phyloP scores from a whole-genome alignment of 2,797 vertebrate species.

The Phataginus tricuspis region DNA sequence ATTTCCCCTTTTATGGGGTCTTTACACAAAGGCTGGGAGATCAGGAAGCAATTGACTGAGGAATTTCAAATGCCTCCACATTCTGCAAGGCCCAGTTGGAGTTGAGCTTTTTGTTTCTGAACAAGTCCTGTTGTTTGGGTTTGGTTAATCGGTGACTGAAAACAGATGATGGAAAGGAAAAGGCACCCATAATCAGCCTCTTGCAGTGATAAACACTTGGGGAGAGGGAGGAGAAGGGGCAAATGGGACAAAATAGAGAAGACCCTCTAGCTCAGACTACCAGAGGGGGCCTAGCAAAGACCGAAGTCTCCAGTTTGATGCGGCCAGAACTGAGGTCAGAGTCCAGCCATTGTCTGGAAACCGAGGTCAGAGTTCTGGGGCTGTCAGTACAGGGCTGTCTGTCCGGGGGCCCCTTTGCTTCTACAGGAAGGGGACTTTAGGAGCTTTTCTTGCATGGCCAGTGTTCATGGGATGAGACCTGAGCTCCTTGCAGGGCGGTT shows the following conservation, averaged over 20 bases:
- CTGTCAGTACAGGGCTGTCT: not conserved
- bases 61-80: not conserved
- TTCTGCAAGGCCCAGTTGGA: not conserved
- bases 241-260: not conserved
- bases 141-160: conserved; percentile 30
- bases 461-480: not conserved
- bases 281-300: not conserved
- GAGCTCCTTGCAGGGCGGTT: not conserved
- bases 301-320: not conserved
- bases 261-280: not conserved
- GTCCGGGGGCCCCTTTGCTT: not conserved
- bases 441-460: rapidly evolving
- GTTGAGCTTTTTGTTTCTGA: not conserved
- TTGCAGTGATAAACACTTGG: not conserved
- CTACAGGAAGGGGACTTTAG: not conserved
- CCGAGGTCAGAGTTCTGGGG: not conserved
- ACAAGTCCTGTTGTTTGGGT: not conserved
- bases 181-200: not conserved
- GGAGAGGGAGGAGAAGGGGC: not conserved
- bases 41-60: not conserved
- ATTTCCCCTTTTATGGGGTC: conserved; percentile 72
- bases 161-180: not conserved
- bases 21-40: conserved; percentile 24
- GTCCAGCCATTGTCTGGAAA: not conserved
- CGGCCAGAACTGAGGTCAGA: not conserved